Conservation (phyloP, 2,797 vertebrate genomes). For the Telmatherina bonti region DNA sequence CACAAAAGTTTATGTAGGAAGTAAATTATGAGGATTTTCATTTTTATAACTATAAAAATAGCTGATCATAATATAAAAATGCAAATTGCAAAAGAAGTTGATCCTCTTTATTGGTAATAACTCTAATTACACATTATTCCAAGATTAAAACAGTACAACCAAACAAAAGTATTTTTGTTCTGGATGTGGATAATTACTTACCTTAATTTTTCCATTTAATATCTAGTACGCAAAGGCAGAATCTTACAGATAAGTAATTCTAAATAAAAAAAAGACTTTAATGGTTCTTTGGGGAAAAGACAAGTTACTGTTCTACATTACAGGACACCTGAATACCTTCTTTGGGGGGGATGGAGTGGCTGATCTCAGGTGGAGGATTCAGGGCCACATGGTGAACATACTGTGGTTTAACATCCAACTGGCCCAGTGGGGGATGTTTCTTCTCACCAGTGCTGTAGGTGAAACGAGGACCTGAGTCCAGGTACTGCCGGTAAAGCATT, state of each 20-base stretch:
- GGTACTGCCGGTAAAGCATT: conserved; percentile 28
- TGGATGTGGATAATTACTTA: not conserved
- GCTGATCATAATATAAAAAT: no score
- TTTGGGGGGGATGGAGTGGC: not conserved
- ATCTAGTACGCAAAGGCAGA: no score
- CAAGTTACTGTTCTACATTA: not conserved
- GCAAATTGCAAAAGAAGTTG: no score
- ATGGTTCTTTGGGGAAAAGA: no score
- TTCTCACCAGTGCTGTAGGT: not conserved
- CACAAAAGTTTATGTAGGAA: no score
- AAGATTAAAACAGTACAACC: no score
- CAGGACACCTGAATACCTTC: conserved; percentile 38
- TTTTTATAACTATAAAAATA: no score
- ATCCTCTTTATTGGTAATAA: not conserved
- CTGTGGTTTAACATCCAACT: conserved; percentile 35
- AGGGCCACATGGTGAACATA: conserved; percentile 37
- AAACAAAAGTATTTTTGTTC: not conserved
- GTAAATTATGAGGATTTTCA: no score
- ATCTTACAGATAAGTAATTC: no score
- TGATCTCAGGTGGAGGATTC: conserved; percentile 27
- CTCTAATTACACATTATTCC: not conserved
- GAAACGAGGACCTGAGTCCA: not conserved
- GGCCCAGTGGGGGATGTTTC: conserved; percentile 3
- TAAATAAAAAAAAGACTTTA: no score
- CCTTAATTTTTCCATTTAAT: not conserved